Conservation (phyloP, 2,797 vertebrate species). For the Dendrocincla fuliginosa region DNA sequence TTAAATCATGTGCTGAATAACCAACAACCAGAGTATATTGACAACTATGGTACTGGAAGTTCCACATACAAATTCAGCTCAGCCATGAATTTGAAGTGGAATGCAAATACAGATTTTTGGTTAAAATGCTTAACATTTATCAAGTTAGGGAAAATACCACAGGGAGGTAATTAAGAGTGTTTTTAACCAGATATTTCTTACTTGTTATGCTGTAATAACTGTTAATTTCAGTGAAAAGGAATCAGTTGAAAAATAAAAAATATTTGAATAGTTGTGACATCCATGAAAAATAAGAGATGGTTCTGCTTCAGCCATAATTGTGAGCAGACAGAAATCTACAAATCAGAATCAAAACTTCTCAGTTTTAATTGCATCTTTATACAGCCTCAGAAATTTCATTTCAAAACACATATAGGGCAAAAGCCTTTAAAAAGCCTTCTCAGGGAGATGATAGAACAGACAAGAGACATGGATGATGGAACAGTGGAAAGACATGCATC, state of each 20-base stretch:
- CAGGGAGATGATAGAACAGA: background rate
- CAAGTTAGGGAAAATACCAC: background rate
- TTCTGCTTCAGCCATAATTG: background rate
- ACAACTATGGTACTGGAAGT: background rate
- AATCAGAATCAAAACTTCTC: background rate
- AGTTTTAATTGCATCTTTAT: background rate
- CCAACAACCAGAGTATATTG: background rate
- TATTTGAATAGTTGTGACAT: background rate
- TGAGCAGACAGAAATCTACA: background rate
- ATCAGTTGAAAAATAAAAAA: background rate
- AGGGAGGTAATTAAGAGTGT: background rate
- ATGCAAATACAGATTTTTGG: background rate
- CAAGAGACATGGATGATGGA: background rate
- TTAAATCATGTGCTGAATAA: background rate
- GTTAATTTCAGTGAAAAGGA: background rate
- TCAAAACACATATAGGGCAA: background rate
- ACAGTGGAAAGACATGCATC: background rate
- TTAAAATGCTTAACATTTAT: background rate
- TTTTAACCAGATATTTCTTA: background rate
- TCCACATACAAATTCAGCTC: background rate
- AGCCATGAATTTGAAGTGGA: background rate
- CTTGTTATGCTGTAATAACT: background rate
- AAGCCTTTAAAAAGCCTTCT: background rate
- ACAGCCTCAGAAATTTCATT: background rate
- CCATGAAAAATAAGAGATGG: background rate